Evolutionary conservation across 2,113 vertebrate genomes (phyloP), one percentile per base, ranked within the genome.

Genomic region (Formicarius rufipectus): DNA sequence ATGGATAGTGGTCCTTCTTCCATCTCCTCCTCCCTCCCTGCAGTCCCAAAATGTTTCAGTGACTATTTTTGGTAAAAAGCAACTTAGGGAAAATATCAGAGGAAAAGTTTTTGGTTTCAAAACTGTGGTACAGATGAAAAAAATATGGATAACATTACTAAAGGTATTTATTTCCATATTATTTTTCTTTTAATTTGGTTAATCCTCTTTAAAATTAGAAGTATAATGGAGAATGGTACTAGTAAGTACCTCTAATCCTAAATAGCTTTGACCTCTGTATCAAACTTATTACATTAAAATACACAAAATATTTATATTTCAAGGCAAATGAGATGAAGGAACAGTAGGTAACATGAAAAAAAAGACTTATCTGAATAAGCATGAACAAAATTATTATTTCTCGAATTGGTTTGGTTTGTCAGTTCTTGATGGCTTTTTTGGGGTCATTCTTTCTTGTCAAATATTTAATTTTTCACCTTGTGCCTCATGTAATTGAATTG

Each of bases 341-440:
- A 67, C 12, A 75, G 62, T 7, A 53, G 31, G 6, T 67, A 88
- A 49, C 3, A 8, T 60, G 6, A 8, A 37, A 88, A 91, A 80
- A 42, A 3, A 2, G 2, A 62, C 11, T 69, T 68, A 15, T 86
- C 33, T 72, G 17, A 4, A 25, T 42, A 81, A 81, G 3, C 40
- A 53, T 7, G 44, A 82, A 55, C 5, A 42, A 82, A 88, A 62
- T 42, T 3, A 44, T n/a, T 86, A 8, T 18, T 80, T 72, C 8
- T 66, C 14, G 53, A 25, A 31, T 47, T 69, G 40, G 22, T 40
- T 92, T 76, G 14, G 9, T 53, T 75, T 67, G 12, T 75, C 22
- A 79, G 3, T 44, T 74, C n/a, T 42, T 0, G 0, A 12, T 84
- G 9, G n/a, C n/a, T n/a, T n/a, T n/a, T n/a, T n/a, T n/a, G n/a